Percentiles rank a stretch among this genome's conserved stretches.
phyloP scores from a whole-genome alignment of 2,113 vertebrate genomes.

The Sylvietta virens region DNA sequence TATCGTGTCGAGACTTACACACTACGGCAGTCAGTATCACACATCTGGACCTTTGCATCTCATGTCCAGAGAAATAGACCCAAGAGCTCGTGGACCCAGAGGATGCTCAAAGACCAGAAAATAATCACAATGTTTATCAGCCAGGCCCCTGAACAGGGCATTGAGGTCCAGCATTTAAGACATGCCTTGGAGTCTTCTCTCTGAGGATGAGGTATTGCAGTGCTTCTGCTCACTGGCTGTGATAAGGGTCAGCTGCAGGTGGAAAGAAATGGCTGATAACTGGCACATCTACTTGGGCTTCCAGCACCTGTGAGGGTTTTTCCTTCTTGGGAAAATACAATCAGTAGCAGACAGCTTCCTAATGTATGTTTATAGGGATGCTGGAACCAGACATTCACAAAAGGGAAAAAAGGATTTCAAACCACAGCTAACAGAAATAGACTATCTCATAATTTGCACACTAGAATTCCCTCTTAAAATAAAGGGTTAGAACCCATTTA shows the following conservation, averaged over 20 bases:
- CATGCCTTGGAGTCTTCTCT: neutral
- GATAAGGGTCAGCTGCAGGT: neutral
- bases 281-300: neutral
- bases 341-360: neutral
- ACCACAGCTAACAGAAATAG: neutral
- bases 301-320: neutral
- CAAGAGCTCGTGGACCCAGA: neutral
- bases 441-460: neutral
- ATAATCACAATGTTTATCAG: neutral
- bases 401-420: neutral
- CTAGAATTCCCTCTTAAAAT: neutral
- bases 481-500: neutral
- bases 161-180: neutral
- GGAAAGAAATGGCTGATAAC: neutral
- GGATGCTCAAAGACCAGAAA: neutral
- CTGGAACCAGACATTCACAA: neutral
- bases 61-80: neutral
- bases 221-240: neutral
- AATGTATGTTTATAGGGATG: neutral
- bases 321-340: neutral
- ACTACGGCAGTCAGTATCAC: fast-evolving
- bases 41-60: neutral
- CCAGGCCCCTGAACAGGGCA: fast-evolving
- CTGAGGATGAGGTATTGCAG: neutral
- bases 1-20: fast-evolving